These are phyloP conservation scores for Pseudopleuronectes americanus DNA, from an alignment of 2,797 vertebrate genomes.

Conservation along the genomic window DNA sequence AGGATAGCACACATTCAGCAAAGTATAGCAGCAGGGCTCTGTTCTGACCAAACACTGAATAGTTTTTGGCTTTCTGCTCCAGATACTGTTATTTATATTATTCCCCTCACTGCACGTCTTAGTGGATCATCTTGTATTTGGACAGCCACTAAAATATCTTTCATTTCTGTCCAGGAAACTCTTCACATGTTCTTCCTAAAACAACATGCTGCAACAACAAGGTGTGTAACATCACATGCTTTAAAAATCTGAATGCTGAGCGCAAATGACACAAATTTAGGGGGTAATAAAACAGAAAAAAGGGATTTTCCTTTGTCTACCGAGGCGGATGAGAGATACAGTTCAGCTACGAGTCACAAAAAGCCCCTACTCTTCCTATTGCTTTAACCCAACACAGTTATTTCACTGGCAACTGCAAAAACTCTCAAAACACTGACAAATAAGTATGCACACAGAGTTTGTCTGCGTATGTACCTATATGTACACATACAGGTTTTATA, in stretches of 20 bases:
- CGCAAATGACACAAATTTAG: neutral
- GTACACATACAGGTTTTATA: no score
- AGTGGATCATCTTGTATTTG: conserved; percentile 43
- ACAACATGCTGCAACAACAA: conserved; percentile 18
- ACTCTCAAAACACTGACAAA: neutral
- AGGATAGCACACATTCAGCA: conserved; percentile 26
- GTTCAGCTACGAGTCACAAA: conserved; percentile 11
- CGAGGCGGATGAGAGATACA: neutral
- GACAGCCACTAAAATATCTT: conserved; percentile 20
- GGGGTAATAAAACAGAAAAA: conserved; percentile 19
- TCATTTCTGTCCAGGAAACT: conserved; percentile 14
- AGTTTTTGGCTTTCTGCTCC: conserved; percentile 32
- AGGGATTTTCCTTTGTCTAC: conserved; percentile 16
- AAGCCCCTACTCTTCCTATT: neutral
- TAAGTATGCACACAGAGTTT: no score
- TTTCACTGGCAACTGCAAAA: neutral
- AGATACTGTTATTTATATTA: conserved; percentile 53
- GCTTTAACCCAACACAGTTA: neutral
- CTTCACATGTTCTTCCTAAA: conserved; percentile 29
- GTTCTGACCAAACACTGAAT: conserved; percentile 11
- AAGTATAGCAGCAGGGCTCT: conserved; percentile 23
- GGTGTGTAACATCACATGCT: conserved; percentile 2
- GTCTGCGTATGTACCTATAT: no score
- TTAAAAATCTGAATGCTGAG: neutral
- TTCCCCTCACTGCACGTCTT: conserved; percentile 16